Evolutionary conservation across 1,140 invertebrate species (phyloP).

Genomic region (Polypedilum vanderplanki): DNA sequence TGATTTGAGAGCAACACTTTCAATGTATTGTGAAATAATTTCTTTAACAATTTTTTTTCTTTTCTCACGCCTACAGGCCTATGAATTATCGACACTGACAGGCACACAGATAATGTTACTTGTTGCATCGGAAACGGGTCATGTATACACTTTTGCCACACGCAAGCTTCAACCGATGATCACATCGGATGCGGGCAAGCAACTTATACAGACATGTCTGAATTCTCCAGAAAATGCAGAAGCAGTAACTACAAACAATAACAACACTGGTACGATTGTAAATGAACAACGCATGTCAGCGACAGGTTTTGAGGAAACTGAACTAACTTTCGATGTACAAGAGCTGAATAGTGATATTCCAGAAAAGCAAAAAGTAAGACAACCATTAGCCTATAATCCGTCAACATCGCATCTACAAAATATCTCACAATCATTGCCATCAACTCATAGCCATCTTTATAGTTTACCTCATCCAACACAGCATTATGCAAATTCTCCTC

Average conservation of each 20-base stretch:
- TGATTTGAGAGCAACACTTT: neutral
- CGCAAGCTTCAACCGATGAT: constrained; percentile 97
- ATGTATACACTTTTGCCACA: constrained; percentile 98
- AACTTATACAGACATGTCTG: constrained; percentile 94
- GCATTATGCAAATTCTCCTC: constrained; percentile 19
- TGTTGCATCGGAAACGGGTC: constrained; percentile 87
- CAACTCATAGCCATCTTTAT: constrained; percentile 13
- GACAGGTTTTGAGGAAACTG: constrained; percentile 92
- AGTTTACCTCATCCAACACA: constrained; percentile 22
- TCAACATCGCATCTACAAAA: constrained; percentile 6
- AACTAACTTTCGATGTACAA: constrained; percentile 60
- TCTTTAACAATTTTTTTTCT: neutral
- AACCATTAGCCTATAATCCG: constrained; percentile 23
- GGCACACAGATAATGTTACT: constrained; percentile 96
- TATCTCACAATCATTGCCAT: constrained; percentile 1
- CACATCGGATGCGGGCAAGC: constrained; percentile 91
- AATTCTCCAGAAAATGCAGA: constrained; percentile 87
- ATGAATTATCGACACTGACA: constrained; percentile 93
- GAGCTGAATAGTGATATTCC: neutral
- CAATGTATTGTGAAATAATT: constrained; percentile 6
- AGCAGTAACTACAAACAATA: constrained; percentile 41
- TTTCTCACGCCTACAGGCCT: constrained; percentile 61
- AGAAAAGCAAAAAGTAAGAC: constrained; percentile 26
- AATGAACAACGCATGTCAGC: constrained; percentile 88
- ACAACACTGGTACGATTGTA: constrained; percentile 33